Evolutionary conservation across 2,113 vertebrate species (phyloP).

Genomic region (Sylvietta virens): DNA sequence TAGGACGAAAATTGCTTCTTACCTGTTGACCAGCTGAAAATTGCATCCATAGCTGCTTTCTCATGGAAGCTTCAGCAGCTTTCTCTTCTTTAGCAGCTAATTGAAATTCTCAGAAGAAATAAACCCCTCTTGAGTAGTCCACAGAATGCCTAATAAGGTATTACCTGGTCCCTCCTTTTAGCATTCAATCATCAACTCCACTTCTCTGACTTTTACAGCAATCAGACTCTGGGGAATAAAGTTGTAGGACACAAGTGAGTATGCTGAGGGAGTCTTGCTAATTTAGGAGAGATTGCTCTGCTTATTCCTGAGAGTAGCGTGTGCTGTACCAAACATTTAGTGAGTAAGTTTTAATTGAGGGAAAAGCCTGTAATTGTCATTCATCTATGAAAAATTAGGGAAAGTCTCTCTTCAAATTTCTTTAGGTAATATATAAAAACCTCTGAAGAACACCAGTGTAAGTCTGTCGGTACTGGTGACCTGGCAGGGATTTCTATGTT

Average conservation of each 20-base stretch:
- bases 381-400: neutral
- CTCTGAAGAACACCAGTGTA: neutral
- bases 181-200: conserved; percentile 13
- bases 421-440: neutral
- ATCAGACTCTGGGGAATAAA: conserved; percentile 30
- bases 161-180: neutral
- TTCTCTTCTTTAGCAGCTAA: conserved; percentile 52
- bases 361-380: neutral
- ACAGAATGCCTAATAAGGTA: conserved; percentile 45
- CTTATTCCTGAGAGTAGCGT: neutral
- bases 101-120: conserved; percentile 62
- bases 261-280: neutral
- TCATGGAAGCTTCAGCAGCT: conserved; percentile 41
- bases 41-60: conserved; percentile 46
- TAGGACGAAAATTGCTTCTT: conserved; percentile 61
- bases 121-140: conserved; percentile 12
- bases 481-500: neutral
- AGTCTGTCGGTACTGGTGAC: neutral
- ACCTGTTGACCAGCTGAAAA: conserved; percentile 58
- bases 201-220: conserved; percentile 19
- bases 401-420: neutral
- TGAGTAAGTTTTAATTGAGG: neutral
- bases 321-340: neutral
- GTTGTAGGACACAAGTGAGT: neutral
- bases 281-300: neutral